Percentiles rank a stretch among this genome's conserved stretches.
These are phyloP conservation scores for Sphenodon punctatus DNA, from an alignment of 2,797 vertebrate species.

Conservation along the genomic window DNA sequence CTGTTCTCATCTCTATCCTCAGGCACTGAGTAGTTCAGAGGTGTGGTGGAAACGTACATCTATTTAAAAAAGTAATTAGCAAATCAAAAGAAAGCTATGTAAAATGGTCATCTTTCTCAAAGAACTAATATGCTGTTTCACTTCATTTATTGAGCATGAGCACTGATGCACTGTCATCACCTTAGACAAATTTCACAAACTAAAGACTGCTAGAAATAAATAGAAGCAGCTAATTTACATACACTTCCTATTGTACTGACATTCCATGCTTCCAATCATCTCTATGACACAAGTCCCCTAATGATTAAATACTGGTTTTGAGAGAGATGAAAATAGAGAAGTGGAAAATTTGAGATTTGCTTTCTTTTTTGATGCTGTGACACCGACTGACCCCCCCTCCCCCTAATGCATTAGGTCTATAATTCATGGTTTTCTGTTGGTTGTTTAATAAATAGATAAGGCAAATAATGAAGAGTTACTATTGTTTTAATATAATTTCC, in stretches of 20 bases:
- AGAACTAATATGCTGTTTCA: not conserved
- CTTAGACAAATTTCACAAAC: not conserved
- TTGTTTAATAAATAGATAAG: slow-evolving; percentile 60
- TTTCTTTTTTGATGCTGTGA: too few species aligned
- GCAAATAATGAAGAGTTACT: slow-evolving; percentile 54
- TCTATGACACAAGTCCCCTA: not conserved
- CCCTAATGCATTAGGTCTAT: too few species aligned
- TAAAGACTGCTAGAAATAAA: not conserved
- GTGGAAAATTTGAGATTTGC: too few species aligned
- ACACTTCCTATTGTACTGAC: not conserved
- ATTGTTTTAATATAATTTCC: slow-evolving; percentile 61
- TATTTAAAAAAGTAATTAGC: not conserved
- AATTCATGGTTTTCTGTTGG: slow-evolving; percentile 43
- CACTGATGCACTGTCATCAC: too few species aligned
- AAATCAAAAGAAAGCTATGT: not conserved
- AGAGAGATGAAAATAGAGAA: too few species aligned
- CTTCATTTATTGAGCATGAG: slow-evolving; percentile 9
- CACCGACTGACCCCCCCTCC: too few species aligned
- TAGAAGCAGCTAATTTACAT: not conserved
- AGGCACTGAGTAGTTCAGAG: not conserved
- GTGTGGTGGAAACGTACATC: not conserved
- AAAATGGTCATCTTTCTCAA: not conserved
- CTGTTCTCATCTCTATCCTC: too few species aligned
- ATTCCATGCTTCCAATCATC: not conserved
- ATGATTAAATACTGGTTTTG: not conserved